Conservation (phyloP, 2,888 invertebrate species). For the Apamea sordens region DNA sequence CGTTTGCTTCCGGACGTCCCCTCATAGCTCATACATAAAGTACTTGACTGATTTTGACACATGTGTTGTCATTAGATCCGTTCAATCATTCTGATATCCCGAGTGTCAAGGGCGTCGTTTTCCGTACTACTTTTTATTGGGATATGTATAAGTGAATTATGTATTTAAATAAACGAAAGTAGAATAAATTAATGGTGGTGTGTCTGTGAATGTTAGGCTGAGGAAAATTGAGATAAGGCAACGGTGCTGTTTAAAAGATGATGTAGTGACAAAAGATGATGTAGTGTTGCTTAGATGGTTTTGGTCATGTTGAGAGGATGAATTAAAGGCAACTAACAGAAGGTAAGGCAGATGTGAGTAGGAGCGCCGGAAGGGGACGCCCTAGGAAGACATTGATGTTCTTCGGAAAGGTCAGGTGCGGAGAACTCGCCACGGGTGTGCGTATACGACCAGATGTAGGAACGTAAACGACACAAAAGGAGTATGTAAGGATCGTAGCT, state of each 20-base stretch:
- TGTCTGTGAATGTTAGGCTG: too few relatives aligned
- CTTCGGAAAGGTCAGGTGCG: not conserved
- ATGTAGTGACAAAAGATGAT: too few relatives aligned
- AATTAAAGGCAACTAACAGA: too few relatives aligned
- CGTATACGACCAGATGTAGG: not conserved
- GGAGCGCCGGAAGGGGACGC: too few relatives aligned
- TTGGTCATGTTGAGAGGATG: too few relatives aligned
- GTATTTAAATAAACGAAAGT: not conserved
- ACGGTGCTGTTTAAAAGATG: too few relatives aligned
- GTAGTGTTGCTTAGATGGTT: too few relatives aligned
- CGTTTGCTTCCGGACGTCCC: slow-evolving; percentile 51
- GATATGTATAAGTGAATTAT: not conserved
- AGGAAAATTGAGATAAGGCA: too few relatives aligned
- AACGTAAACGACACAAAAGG: not conserved
- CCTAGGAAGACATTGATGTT: not conserved
- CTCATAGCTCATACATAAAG: slow-evolving; percentile 41
- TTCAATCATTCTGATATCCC: slow-evolving; percentile 48
- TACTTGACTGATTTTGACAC: slow-evolving; percentile 55
- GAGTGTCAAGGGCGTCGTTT: slow-evolving; percentile 38
- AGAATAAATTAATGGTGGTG: not conserved
- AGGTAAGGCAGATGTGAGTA: not conserved
- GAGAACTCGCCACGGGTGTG: not conserved
- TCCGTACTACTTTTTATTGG: not conserved
- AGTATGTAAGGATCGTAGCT: not conserved
- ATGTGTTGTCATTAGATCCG: slow-evolving; percentile 40